Percentiles rank a stretch among this genome's conserved stretches.
These are phyloP conservation scores for Cephus nigrinus DNA, from an alignment of 2,888 invertebrate genomes.

Conservation along the genomic window DNA sequence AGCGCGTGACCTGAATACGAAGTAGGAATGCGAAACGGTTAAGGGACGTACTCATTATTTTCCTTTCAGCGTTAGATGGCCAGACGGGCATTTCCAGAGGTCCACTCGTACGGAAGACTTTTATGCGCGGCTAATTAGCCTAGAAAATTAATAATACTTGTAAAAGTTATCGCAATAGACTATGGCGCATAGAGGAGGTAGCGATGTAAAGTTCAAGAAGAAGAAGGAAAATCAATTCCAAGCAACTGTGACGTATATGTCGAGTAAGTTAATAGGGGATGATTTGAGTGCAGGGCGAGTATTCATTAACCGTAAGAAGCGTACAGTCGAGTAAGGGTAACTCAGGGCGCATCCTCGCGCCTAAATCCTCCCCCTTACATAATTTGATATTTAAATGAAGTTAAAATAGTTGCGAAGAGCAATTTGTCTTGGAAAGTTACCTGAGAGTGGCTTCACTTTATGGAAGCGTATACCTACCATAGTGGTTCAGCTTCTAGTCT, in stretches of 20 bases:
- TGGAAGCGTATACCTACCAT: neutral
- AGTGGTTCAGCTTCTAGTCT: neutral
- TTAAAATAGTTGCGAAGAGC: conserved; percentile 59
- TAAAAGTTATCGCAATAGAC: neutral
- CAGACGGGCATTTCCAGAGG: neutral
- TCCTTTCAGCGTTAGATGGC: conserved; percentile 23
- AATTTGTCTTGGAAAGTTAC: conserved; percentile 56
- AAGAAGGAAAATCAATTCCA: neutral
- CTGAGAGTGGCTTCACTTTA: conserved; percentile 1
- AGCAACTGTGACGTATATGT: neutral
- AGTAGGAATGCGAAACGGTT: conserved; percentile 42
- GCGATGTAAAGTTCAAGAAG: neutral
- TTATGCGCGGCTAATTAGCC: conserved; percentile 1
- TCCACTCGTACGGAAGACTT: neutral
- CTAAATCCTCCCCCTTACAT: conserved; percentile 37
- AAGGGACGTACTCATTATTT: conserved; percentile 52
- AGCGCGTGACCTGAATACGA: conserved; percentile 59
- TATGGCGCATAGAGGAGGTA: neutral
- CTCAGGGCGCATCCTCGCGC: neutral
- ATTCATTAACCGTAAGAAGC: neutral
- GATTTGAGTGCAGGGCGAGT: neutral
- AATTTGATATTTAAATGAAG: conserved; percentile 61
- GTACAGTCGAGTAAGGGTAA: neutral
- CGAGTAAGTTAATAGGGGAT: neutral
- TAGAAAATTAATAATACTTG: conserved; percentile 7